A percentile compares a stretch with the other conserved stretches of the same genome.
phyloP scores from a whole-genome alignment of 35 echinoderm and acorn worm genomes.

The Amphiura filiformis region DNA sequence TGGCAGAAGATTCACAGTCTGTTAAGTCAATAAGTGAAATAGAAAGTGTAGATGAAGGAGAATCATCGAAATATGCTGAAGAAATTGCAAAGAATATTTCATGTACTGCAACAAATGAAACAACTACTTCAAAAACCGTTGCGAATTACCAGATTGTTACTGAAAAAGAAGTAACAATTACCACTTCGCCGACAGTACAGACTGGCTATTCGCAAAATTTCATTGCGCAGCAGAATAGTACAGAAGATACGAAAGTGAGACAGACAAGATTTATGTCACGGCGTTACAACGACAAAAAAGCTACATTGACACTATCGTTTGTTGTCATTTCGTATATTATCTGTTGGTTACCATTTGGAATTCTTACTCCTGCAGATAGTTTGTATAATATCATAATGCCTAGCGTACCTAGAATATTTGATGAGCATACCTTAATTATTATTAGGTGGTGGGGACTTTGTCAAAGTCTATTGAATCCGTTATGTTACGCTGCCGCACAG shows the following conservation, averaged over 20 bases:
- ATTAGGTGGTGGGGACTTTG: background rate
- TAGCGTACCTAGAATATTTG: background rate
- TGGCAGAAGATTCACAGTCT: too few relatives aligned
- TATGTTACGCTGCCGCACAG: background rate
- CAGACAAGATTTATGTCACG: too few relatives aligned
- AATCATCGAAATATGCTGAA: too few relatives aligned
- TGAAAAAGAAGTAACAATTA: too few relatives aligned
- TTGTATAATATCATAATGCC: background rate
- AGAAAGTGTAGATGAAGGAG: too few relatives aligned
- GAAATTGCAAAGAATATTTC: too few relatives aligned
- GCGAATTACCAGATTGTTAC: too few relatives aligned
- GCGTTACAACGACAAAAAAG: background rate
- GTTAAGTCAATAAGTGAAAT: too few relatives aligned
- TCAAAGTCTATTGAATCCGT: background rate
- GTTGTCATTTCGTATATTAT: background rate
- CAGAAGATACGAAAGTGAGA: background rate
- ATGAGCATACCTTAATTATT: background rate
- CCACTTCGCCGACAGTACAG: background rate
- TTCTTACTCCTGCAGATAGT: background rate
- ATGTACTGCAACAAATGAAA: too few relatives aligned
- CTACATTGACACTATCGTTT: background rate
- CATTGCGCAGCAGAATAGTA: background rate
- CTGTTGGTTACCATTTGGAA: conserved; percentile 3
- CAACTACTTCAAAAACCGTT: too few relatives aligned
- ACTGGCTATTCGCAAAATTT: background rate